phyloP scores from a whole-genome alignment of 2,888 invertebrate genomes.

The Lumbricus terrestris region DNA sequence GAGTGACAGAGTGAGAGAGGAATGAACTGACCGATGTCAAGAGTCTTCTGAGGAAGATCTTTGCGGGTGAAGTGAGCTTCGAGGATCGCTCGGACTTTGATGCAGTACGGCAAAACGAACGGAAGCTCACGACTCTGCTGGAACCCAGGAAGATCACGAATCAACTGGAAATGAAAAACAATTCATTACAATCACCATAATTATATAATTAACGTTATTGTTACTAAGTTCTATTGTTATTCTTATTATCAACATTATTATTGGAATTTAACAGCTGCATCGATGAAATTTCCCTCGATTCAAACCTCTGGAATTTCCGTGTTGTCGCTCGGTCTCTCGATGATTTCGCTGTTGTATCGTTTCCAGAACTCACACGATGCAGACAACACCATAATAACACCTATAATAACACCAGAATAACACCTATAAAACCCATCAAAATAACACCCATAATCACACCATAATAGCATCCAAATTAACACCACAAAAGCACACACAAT shows the following conservation, averaged over 20 bases:
- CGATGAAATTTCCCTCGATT: not conserved
- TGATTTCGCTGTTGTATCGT: slow-evolving; percentile 87
- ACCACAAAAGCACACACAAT: too few species aligned
- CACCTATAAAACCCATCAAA: not conserved
- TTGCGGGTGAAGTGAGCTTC: slow-evolving; percentile 92
- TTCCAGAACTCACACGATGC: slow-evolving; percentile 95
- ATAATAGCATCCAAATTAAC: too few species aligned
- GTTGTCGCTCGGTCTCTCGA: slow-evolving; percentile 78
- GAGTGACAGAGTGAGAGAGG: not conserved
- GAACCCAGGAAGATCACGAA: slow-evolving; percentile 84
- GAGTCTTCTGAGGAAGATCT: slow-evolving; percentile 53
- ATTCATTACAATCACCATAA: not conserved
- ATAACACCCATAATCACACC: not conserved
- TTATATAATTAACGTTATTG: not conserved
- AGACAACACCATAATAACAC: slow-evolving; percentile 83
- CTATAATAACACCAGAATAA: not conserved
- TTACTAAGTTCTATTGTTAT: not conserved
- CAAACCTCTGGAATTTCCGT: slow-evolving; percentile 39
- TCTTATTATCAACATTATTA: not conserved
- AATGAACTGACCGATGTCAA: slow-evolving; percentile 53
- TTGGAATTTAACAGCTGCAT: not conserved
- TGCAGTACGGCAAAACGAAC: slow-evolving; percentile 80
- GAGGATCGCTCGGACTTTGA: slow-evolving; percentile 82
- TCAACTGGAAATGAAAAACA: slow-evolving; percentile 67
- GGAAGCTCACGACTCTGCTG: slow-evolving; percentile 94